These are phyloP conservation scores for Deroptyus accipitrinus DNA, from an alignment of 2,113 vertebrate species.

Conservation along the genomic window DNA sequence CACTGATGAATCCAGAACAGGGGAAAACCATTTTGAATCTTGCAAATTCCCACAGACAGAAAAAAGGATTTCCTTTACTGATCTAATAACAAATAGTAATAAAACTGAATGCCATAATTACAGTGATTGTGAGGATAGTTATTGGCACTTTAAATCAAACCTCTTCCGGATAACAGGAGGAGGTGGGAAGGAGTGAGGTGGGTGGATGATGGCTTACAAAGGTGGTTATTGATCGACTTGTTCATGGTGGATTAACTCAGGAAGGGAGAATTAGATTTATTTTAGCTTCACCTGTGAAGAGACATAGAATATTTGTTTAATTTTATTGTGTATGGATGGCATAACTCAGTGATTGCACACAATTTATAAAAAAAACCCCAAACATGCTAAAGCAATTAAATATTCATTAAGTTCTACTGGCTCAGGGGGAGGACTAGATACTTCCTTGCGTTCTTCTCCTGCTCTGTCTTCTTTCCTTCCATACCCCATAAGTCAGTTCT, in stretches of 20 bases:
- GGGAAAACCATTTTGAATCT: background rate
- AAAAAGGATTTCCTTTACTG: background rate
- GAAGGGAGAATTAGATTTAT: conserved; percentile 32
- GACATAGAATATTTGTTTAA: conserved; percentile 39
- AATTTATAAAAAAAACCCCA: background rate
- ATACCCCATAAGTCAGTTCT: background rate
- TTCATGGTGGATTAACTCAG: conserved; percentile 37
- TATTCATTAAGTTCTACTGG: background rate
- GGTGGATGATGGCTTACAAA: conserved; percentile 32
- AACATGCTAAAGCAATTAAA: background rate
- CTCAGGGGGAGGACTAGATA: background rate
- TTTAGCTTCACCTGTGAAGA: conserved; percentile 13
- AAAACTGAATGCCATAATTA: conserved; percentile 32
- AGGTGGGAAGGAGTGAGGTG: conserved; percentile 25
- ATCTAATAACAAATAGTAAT: conserved; percentile 28
- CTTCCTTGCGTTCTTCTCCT: background rate
- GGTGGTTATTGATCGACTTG: conserved; percentile 15
- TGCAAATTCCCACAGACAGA: background rate
- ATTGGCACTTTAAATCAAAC: conserved; percentile 53
- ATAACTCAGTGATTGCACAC: background rate
- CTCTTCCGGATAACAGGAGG: conserved; percentile 25
- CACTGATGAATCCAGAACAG: background rate
- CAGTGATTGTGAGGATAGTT: background rate
- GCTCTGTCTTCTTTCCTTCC: background rate
- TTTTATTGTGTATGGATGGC: background rate